Percentiles rank a stretch among this genome's conserved stretches.
Evolutionary conservation across 2,113 vertebrate species (phyloP).

Genomic region (Neodon shergylaensis): DNA sequence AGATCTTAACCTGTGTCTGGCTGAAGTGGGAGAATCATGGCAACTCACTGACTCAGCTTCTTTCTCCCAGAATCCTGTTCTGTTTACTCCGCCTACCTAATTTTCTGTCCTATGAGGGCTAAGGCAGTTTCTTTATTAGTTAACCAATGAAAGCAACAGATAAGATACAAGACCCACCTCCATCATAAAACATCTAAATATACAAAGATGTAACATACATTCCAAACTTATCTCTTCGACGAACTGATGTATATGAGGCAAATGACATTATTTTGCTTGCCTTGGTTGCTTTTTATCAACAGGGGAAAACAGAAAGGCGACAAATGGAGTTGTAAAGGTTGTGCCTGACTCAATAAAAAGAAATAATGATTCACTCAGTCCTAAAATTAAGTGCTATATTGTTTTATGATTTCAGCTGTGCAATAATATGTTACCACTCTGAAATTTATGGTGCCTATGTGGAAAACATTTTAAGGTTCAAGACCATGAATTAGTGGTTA

Average conservation of each 20-base stretch:
- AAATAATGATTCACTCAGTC: conserved; percentile 29
- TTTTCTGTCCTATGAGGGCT: no score
- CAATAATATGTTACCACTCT: conserved; percentile 26
- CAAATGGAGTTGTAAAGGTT: conserved; percentile 32
- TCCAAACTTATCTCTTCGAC: not conserved
- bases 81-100: no score
- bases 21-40: no score
- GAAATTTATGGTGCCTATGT: conserved; percentile 23
- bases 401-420: conserved; percentile 45
- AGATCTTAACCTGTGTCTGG: no score
- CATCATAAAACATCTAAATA: not conserved
- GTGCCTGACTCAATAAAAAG: conserved; percentile 2
- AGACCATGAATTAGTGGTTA: not conserved
- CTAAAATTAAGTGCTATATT: conserved; percentile 38
- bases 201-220: not conserved
- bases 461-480: not conserved
- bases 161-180: no score
- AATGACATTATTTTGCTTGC: not conserved
- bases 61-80: no score
- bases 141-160: no score
- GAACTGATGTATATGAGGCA: not conserved
- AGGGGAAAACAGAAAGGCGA: conserved; percentile 2
- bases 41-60: no score
- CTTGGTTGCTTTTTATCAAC: conserved; percentile 33
- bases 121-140: no score